Conservation (phyloP, 2,888 invertebrate species). For the Netelia virgata region DNA sequence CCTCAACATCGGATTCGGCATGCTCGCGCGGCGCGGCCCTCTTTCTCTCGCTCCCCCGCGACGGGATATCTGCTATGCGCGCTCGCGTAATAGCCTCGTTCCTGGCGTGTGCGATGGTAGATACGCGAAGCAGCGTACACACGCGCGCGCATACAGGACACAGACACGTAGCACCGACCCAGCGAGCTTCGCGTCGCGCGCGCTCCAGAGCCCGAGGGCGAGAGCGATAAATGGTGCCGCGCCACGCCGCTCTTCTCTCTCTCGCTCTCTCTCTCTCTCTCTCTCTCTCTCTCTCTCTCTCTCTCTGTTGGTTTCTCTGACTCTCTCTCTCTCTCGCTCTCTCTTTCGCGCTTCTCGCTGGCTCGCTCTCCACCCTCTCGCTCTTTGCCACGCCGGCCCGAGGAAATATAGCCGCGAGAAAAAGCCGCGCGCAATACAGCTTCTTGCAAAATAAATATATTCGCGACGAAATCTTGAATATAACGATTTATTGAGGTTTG, state of each 20-base stretch:
- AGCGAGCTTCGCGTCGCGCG: constrained; percentile 66
- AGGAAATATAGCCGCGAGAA: constrained; percentile 51
- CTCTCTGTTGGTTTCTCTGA: too few species aligned
- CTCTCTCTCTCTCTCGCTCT: constrained; percentile 29
- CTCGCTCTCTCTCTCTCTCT: constrained; percentile 27
- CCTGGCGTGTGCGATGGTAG: constrained; percentile 78
- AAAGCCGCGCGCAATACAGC: constrained; percentile 54
- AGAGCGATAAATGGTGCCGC: constrained; percentile 80
- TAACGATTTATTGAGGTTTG: too few species aligned
- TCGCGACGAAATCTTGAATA: neutral
- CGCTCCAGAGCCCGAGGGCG: constrained; percentile 73
- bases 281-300: constrained; percentile 13
- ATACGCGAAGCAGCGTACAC: constrained; percentile 74
- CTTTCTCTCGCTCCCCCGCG: constrained; percentile 69
- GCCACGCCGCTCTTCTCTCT: constrained; percentile 64
- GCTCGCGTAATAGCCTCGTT: constrained; percentile 81
- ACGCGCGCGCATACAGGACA: too few species aligned
- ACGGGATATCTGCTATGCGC: constrained; percentile 74
- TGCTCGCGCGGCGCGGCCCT: constrained; percentile 33
- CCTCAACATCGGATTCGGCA: constrained; percentile 28
- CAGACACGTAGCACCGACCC: neutral
- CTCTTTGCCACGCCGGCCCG: constrained; percentile 56
- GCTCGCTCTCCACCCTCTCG: constrained; percentile 20
- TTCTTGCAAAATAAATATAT: constrained; percentile 50
- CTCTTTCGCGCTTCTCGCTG: neutral